Evolutionary conservation across 2,888 invertebrate species (phyloP), one percentile per base, ranked within the genome.

Genomic region (Amphipoea oculea): DNA sequence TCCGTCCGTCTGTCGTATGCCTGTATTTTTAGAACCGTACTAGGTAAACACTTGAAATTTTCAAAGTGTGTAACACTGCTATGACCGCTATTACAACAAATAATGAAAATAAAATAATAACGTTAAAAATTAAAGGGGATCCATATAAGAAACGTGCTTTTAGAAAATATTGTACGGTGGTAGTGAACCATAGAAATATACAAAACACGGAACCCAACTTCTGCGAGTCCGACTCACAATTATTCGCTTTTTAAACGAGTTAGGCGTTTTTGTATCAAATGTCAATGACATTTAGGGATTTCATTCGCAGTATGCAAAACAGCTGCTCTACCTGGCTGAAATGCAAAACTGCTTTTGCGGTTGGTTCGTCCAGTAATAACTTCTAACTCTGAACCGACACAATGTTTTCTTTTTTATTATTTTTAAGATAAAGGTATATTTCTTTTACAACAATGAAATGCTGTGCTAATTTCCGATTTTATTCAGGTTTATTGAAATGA

Each of bases 281-380:
- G 89, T 89, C 90, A 89, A 82, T 89, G 89, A 89, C 90, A 83
- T 89, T 83, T 79, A 73, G 78, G 78, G 72, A 79, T 78, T 78
- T 73, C n/a, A 68, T 79, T 79, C 68, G 81, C 67, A 51, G 77
- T 69, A 86, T 81, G 73, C 78, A 79, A 83, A 83, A 69, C 81
- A 83, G 79, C 79, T 76, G 80, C 70, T 81, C 54, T 87, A 89
- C 85, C 83, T 85, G 89, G 76, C 69, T 74, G 67, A 73, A 78
- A 85, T 85, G 72, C 79, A 75, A 79, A 81, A 78, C 69, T 78
- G 48, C 70, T 67, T 80, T 89, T 85, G 79, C 66, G 81, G 87
- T 88, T 85, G 29, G 23, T 48, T 40, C 45, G 69, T 65, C 66
- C 54, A 75, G 60, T 51, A 76, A 80, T 80, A 80, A 80, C 65